phyloP scores from a whole-genome alignment of 2,888 invertebrate genomes.

The Cephus sareptanus region DNA sequence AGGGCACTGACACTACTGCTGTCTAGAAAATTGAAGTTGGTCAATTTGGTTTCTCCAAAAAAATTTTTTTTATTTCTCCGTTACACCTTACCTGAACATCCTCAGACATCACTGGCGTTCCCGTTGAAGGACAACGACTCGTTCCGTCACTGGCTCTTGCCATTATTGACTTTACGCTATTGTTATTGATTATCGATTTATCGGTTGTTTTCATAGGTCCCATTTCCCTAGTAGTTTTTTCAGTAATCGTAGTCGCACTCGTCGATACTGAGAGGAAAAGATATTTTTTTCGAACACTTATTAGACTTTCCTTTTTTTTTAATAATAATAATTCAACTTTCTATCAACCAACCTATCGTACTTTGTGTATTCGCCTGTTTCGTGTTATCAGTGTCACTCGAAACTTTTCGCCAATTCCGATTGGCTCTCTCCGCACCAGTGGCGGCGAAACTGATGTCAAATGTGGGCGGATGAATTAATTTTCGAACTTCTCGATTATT shows the following conservation, averaged over 20 bases:
- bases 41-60: not conserved
- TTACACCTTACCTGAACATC: conserved; percentile 34
- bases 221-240: not conserved
- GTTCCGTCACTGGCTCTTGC: conserved; percentile 28
- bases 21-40: conserved; percentile 21
- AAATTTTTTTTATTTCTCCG: not conserved
- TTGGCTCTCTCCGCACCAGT: not conserved
- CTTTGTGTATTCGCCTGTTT: conserved; percentile 6
- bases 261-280: not conserved
- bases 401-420: not conserved
- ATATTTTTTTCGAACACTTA: not conserved
- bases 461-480: conserved; percentile 21
- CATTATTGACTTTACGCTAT: not conserved
- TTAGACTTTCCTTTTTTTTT: too few relatives aligned
- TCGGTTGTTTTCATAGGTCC: conserved; percentile 1
- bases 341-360: too few relatives aligned
- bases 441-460: not conserved
- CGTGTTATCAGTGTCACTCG: not conserved
- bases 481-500: not conserved
- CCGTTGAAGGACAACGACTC: conserved; percentile 36
- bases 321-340: too few relatives aligned
- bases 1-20: conserved; percentile 35
- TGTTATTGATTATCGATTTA: not conserved
- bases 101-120: conserved; percentile 38
- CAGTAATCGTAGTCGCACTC: not conserved